Evolutionary conservation across 2,113 vertebrate genomes (phyloP), one percentile per base, ranked within the genome.

Genomic region (Osmerus mordax): DNA sequence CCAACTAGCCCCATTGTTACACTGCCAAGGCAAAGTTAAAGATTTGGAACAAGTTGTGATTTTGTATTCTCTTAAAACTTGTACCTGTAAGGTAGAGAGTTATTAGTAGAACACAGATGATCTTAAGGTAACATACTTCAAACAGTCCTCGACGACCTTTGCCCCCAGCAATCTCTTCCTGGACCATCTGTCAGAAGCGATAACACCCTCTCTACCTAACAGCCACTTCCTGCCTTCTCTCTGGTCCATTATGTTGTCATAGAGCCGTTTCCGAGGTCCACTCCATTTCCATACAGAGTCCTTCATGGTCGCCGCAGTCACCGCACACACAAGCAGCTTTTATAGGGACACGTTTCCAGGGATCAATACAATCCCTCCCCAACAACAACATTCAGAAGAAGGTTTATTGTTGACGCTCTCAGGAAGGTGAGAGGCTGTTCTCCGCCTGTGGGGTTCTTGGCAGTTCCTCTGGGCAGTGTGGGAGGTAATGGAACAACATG

Each of bases 151-250:
- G 63, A 69, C 60, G 62, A 84, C 76, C 80, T 81, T 64, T 76
- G 58, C 70, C 65, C 69, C 69, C 7, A n/a, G 56, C 60, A 53
- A 84, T 80, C 75, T 78, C 58, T 77, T 77, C 67, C 61, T 70
- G 63, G 73, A 69, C 83, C 83, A 88, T 89, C 90, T 89, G 87
- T 84, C 79, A 72, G 65, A 77, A 68, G 65, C 59, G 84, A 88
- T 80, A 87, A 90, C 18, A 69, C 63, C 71, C 71, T 78, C 61
- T 68, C 61, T 68, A 67, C 70, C 77, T 78, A 77, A 82, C 77
- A 55, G 78, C 81, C 81, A 67, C 76, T 73, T 74, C 65, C 11
- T 74, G 41, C 18, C 15, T 54, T n/a, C 52, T 62, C 15, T 41
- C 14, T 14, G 78, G 69, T 52, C 84, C 86, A 88, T 89, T 89